Conservation (phyloP, 1,140 invertebrate genomes). For the Aphis gossypii region DNA sequence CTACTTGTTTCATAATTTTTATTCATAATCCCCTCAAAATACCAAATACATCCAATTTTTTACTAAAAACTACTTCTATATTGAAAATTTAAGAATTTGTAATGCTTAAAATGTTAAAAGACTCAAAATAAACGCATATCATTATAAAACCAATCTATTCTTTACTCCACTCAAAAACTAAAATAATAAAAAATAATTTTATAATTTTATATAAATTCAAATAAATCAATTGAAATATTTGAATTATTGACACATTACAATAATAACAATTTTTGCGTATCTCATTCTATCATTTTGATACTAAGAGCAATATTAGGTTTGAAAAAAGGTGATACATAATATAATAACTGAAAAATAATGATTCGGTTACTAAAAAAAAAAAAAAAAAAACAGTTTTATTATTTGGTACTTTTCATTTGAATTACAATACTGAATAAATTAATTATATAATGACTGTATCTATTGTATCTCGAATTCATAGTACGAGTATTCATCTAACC, state of each 20-base stretch:
- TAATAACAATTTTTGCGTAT: not conserved
- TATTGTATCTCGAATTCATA: too few relatives aligned
- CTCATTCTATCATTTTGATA: not conserved
- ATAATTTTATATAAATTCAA: not conserved
- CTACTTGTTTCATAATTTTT: too few relatives aligned
- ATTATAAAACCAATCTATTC: not conserved
- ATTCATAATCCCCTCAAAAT: too few relatives aligned
- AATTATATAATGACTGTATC: not conserved
- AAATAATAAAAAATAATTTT: not conserved
- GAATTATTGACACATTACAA: not conserved
- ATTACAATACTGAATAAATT: not conserved
- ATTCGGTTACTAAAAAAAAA: not conserved
- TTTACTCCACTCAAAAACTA: not conserved
- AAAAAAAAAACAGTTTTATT: not conserved
- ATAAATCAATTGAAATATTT: conserved; percentile 3
- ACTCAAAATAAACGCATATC: not conserved
- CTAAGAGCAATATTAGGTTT: not conserved
- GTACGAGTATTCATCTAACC: too few relatives aligned
- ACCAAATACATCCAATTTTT: too few relatives aligned
- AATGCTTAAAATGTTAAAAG: not conserved
- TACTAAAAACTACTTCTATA: not conserved
- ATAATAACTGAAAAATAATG: not conserved
- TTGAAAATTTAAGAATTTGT: not conserved
- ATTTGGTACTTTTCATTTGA: not conserved
- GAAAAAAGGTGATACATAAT: not conserved